Evolutionary conservation across 2,113 vertebrate species (phyloP).

Genomic region (Martes martes): DNA sequence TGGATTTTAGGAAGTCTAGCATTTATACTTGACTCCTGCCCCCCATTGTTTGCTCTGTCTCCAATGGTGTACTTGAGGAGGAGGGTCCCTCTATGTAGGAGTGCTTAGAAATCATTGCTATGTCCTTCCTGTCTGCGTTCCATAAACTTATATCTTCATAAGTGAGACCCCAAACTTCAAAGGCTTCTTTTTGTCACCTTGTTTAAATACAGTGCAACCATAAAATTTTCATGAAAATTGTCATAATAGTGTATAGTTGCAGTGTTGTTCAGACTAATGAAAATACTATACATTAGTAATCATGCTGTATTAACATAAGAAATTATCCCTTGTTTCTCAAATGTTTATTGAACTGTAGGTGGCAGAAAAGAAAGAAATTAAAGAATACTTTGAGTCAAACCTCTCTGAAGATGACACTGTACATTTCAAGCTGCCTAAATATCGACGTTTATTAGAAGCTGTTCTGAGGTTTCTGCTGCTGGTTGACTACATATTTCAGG

Average conservation of each 20-base stretch:
- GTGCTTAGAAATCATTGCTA: neutral
- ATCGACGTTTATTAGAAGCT: slow-evolving; percentile 56
- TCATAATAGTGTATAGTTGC: neutral
- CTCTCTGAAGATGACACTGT: neutral
- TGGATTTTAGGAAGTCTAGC: neutral
- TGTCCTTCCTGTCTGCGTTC: neutral
- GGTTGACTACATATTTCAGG: slow-evolving; percentile 80
- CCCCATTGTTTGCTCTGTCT: neutral
- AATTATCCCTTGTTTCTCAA: neutral
- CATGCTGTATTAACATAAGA: neutral
- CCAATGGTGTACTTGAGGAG: neutral
- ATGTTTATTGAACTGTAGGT: slow-evolving; percentile 71
- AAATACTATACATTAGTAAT: neutral
- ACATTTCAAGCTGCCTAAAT: slow-evolving; percentile 69
- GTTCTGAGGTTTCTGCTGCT: slow-evolving; percentile 75
- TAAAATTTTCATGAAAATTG: neutral
- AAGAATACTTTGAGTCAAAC: slow-evolving; percentile 67
- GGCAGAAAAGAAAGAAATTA: slow-evolving; percentile 71
- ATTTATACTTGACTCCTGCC: neutral
- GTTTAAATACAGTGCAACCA: neutral
- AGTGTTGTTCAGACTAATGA: neutral
- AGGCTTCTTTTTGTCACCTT: neutral
- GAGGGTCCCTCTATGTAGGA: neutral
- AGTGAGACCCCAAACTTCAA: neutral
- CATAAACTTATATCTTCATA: neutral